A percentile compares a stretch with the other conserved stretches of the same genome.
Evolutionary conservation across 2,888 invertebrate genomes (phyloP).

Genomic region (Endomychus coccineus): DNA sequence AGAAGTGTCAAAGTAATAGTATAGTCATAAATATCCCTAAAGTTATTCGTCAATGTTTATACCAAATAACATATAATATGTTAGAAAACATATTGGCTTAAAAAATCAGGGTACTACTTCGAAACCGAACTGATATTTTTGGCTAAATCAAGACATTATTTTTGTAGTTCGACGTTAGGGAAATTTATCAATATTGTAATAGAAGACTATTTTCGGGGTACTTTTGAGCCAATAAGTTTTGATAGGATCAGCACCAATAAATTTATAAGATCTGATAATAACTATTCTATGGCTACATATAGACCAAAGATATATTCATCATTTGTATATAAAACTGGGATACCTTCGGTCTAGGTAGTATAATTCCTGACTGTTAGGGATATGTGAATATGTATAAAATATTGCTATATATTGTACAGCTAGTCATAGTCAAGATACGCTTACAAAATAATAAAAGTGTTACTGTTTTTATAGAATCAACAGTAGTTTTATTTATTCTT

Average conservation of each 20-base stretch:
- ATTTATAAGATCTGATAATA: conserved; percentile 18
- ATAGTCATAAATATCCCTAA: no score
- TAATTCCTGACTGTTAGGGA: not conserved
- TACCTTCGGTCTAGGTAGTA: not conserved
- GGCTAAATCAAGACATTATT: conserved; percentile 14
- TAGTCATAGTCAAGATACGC: conserved; percentile 47
- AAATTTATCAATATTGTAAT: conserved; percentile 13
- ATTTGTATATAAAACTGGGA: conserved; percentile 35
- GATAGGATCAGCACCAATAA: conserved; percentile 16
- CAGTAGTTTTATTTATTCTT: conserved; percentile 38
- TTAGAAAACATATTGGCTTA: conserved; percentile 21
- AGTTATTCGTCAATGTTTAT: no score
- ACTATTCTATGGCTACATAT: conserved; percentile 33
- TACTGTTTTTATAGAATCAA: conserved; percentile 47
- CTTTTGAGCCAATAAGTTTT: conserved; percentile 22
- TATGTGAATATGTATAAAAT: conserved; percentile 43
- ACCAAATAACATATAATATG: no score
- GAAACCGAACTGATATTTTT: conserved; percentile 29
- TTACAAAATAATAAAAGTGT: conserved; percentile 46
- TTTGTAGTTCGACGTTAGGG: conserved; percentile 13
- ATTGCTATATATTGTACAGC: conserved; percentile 45
- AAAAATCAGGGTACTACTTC: conserved; percentile 32
- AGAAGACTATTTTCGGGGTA: conserved; percentile 25
- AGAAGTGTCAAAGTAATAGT: no score
- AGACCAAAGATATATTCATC: conserved; percentile 46